Conservation (phyloP, 2,797 vertebrate species). For the Melanotaenia nigrans region DNA sequence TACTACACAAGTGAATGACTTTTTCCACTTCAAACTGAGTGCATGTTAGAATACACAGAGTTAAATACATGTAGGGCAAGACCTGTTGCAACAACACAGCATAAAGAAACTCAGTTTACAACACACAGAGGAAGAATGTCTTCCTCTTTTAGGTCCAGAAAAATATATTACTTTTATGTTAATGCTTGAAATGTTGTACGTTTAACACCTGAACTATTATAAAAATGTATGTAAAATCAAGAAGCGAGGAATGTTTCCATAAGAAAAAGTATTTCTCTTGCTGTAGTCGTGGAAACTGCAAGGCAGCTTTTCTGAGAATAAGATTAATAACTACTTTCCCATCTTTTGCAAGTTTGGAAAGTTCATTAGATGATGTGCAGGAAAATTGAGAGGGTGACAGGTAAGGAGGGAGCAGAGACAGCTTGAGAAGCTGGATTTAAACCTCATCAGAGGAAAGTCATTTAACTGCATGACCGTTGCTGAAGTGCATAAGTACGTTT, state of each 20-base stretch:
- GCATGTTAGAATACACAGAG: neutral
- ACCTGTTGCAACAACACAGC: neutral
- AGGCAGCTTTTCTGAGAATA: conserved; percentile 20
- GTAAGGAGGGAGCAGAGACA: conserved; percentile 46
- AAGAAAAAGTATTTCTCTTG: conserved; percentile 11
- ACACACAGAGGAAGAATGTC: neutral
- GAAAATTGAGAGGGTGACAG: conserved; percentile 63
- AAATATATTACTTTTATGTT: neutral
- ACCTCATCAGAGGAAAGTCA: conserved; percentile 40
- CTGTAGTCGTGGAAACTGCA: conserved; percentile 32
- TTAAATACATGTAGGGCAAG: neutral
- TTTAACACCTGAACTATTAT: neutral
- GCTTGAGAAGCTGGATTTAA: conserved; percentile 44
- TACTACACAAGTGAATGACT: neutral
- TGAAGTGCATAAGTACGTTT: conserved; percentile 61
- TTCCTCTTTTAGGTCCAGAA: neutral
- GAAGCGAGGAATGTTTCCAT: conserved; percentile 4
- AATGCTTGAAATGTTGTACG: neutral
- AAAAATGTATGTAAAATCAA: neutral
- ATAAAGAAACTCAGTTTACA: neutral
- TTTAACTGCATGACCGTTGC: conserved; percentile 50
- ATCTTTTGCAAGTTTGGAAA: conserved; percentile 60
- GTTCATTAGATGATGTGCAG: conserved; percentile 57
- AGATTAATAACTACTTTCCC: conserved; percentile 33
- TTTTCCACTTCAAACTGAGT: neutral